Evolutionary conservation across 2,888 invertebrate species (phyloP), one percentile per base, ranked within the genome.

Genomic region (Dioctria linearis): DNA sequence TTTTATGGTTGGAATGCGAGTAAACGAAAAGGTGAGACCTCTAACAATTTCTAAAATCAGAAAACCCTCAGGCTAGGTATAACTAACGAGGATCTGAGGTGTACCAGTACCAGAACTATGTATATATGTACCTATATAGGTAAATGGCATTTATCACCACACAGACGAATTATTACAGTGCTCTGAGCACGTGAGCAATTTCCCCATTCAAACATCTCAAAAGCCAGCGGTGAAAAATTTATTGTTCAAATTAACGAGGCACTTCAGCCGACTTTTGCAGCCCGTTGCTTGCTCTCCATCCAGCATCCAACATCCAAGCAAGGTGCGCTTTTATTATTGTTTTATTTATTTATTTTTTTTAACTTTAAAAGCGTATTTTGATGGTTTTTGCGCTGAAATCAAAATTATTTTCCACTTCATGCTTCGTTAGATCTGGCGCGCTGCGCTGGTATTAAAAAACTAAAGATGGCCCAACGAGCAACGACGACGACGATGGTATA

Each of bases 381-480:
- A 51, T 51, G 25, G 43, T 37, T 69, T 69, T 51, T 69, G 25
- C 51, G 69, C 51, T 69, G 69, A 69, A 69, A 69, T 69, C 67
- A 46, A 51, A 69, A 69, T 69, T 69, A 69, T 69, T 69, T 69
- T 69, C 69, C 69, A 69, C 69, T 69, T 69, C 54, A 69, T 69
- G 69, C 49, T 51, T 69, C 69, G 69, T 69, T 69, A 69, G 69
- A 4, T 69, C 25, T 0, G 25, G 25, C 2, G 25, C 61, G 49
- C 9, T 39, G 49, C 11, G 37, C 46, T 67, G 13, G 25, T 25
- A 25, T 25, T 25, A 25, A 25, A 51, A 69, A 69, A 46, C 69
- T 37, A 69, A 69, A 69, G 69, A 69, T 51, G 51, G 46, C 43
- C 51, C 51, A 69, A 54, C 25, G 25, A 25, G 25, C 25, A 25